Evolutionary conservation across 2,888 invertebrate species (phyloP).

Genomic region (Noctua pronuba): DNA sequence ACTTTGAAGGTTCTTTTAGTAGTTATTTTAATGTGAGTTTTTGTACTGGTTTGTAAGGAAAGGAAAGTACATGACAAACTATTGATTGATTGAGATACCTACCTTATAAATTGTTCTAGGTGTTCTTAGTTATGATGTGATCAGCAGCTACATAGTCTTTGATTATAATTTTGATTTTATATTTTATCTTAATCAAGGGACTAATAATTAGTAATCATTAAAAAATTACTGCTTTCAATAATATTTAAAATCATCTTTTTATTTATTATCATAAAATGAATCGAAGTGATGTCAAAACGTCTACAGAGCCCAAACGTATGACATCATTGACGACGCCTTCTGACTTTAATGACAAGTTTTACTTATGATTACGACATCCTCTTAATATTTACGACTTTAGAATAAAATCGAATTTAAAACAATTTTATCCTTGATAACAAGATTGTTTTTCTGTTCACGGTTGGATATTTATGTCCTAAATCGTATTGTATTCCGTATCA

Average conservation of each 20-base stretch:
- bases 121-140: background rate
- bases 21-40: constrained; percentile 6
- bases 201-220: background rate
- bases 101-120: background rate
- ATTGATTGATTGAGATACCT: background rate
- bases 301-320: constrained; percentile 40
- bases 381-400: constrained; percentile 46
- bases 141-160: background rate
- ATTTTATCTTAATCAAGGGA: background rate
- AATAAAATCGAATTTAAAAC: constrained; percentile 36
- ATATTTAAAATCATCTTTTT: background rate
- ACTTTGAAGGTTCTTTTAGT: constrained; percentile 41
- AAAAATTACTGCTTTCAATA: constrained; percentile 7
- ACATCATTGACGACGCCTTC: constrained; percentile 61
- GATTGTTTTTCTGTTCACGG: constrained; percentile 18
- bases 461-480: background rate
- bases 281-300: constrained; percentile 51
- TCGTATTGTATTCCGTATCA: constrained; percentile 12
- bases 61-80: background rate
- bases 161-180: background rate
- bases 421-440: constrained; percentile 24
- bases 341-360: constrained; percentile 55
- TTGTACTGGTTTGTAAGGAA: background rate
- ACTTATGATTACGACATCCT: constrained; percentile 52
- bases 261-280: constrained; percentile 36